These are phyloP conservation scores for Hydrotaea diabolus DNA, from an alignment of 2,888 invertebrate species.

Conservation along the genomic window DNA sequence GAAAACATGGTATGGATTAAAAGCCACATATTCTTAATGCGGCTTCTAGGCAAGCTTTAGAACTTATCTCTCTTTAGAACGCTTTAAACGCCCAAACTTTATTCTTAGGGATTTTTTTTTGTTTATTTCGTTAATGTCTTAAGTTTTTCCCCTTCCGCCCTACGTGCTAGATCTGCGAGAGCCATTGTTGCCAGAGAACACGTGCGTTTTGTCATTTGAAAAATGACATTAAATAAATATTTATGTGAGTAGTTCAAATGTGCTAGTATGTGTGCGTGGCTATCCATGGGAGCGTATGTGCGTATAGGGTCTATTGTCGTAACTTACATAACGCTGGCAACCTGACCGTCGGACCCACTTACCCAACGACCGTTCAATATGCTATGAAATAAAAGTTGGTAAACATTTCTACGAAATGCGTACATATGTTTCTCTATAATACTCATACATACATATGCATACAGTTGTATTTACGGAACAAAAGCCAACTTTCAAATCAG, in stretches of 20 bases:
- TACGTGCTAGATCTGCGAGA: too few relatives aligned
- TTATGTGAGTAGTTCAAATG: neutral
- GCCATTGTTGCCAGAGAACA: neutral
- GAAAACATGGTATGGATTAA: too few relatives aligned
- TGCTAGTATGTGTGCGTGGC: neutral
- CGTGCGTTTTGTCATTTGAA: conserved; percentile 28
- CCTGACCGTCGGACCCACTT: too few relatives aligned
- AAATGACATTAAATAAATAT: conserved; percentile 5
- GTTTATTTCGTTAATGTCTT: too few relatives aligned
- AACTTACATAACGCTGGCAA: neutral
- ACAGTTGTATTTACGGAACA: neutral
- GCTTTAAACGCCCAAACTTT: too few relatives aligned
- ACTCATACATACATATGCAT: neutral
- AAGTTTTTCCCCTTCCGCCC: too few relatives aligned
- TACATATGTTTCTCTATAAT: conserved; percentile 23
- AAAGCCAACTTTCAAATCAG: conserved; percentile 15
- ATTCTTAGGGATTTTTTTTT: too few relatives aligned
- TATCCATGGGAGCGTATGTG: too few relatives aligned
- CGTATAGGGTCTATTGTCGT: neutral
- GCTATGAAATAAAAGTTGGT: conserved; percentile 4
- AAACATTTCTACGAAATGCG: conserved; percentile 18
- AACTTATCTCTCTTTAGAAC: too few relatives aligned
- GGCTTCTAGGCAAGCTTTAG: too few relatives aligned
- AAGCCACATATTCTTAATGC: too few relatives aligned
- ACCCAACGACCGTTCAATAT: neutral